These are phyloP conservation scores for Pedionomus torquatus DNA, from an alignment of 2,113 vertebrate species.

Conservation along the genomic window DNA sequence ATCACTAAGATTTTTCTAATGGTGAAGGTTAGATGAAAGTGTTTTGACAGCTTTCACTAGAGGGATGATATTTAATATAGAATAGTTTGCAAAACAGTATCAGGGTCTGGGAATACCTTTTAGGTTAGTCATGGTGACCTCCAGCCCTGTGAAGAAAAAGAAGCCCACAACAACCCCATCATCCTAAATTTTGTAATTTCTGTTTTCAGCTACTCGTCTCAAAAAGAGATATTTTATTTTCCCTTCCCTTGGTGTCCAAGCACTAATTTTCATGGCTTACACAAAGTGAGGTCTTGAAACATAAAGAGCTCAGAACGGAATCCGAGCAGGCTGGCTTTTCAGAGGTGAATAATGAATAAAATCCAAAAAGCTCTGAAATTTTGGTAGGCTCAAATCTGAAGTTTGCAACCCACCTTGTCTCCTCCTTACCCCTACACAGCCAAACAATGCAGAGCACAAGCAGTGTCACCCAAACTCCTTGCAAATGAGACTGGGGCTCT, in stretches of 20 bases:
- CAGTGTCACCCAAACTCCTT: neutral
- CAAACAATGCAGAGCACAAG: neutral
- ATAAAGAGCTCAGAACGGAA: neutral
- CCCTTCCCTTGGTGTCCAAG: neutral
- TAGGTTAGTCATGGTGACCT: constrained; percentile 60
- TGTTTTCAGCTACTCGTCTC: neutral
- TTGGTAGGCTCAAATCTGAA: neutral
- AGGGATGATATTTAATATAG: constrained; percentile 74
- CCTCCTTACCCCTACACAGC: neutral
- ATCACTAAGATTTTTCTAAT: constrained; percentile 66
- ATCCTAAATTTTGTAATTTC: neutral
- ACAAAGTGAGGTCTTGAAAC: neutral
- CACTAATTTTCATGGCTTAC: neutral
- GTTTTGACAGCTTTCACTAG: constrained; percentile 79
- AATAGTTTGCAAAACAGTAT: constrained; percentile 69
- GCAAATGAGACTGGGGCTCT: rapidly evolving
- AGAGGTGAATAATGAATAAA: neutral
- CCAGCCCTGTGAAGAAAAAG: neutral
- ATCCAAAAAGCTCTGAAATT: neutral
- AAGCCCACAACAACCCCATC: neutral
- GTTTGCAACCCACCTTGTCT: neutral
- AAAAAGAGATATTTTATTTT: neutral
- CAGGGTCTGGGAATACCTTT: constrained; percentile 55
- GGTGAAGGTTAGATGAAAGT: constrained; percentile 65
- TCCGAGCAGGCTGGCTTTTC: neutral